Evolutionary conservation across 2,113 vertebrate genomes (phyloP), one percentile per base, ranked within the genome.

Genomic region (Cyanocitta stelleri): DNA sequence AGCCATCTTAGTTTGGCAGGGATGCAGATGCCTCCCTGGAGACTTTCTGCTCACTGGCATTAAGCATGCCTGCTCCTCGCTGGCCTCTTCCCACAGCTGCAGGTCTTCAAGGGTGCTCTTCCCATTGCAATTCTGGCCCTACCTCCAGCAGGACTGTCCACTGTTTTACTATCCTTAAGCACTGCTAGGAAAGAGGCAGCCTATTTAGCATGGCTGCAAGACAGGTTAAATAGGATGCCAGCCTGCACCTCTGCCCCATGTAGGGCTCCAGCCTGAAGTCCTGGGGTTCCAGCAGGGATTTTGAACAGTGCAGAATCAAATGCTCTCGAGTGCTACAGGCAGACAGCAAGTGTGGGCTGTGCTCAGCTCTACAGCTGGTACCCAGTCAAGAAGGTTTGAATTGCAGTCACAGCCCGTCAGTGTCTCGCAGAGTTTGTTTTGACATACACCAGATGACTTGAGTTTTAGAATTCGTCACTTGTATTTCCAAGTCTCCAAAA

Each of bases 351-450:
- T 52, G 77, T 75, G 83, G 85, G 82, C 82, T 94, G 77, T 43
- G 79, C 85, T 90, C 72, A 62, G 83, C 88, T 86, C 59, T 88
- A n/a, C 92, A 95, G 88, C 90, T 96, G 79, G 46, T 94, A 88
- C 43, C 33, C 90, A 84, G 76, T 66, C 75, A 67, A 46, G 78
- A 58, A 63, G 85, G 85, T 83, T 96, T 77, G 32, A 80, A 85
- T 66, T 84, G 83, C 88, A 93, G 72, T 90, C 88, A 69, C 85
- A 95, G 76, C 90, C 75, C 16, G 0, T 86, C 78, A 80, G 82
- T 62, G 55, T 39, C 71, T 91, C 0, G 1, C 68, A 90, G 43
- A 59, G 68, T 85, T 95, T 95, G 93, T 95, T 97, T 94, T 95
- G 95, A 96, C 93, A 62, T 12, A 56, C 16, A 41, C 39, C 91